phyloP scores from a whole-genome alignment of 2,797 vertebrate genomes.

The Cossypha caffra region DNA sequence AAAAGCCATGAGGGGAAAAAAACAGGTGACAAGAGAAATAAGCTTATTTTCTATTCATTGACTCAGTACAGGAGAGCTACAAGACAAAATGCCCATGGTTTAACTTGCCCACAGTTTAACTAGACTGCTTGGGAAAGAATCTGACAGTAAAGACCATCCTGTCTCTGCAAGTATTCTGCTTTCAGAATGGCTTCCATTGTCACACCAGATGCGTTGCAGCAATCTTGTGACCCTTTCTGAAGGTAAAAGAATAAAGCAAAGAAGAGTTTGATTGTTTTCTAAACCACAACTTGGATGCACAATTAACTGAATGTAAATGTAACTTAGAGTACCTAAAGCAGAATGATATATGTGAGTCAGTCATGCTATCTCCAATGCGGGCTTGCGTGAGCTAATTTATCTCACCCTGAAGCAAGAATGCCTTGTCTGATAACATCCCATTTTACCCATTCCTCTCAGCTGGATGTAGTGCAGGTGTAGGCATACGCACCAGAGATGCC shows the following conservation, averaged over 20 bases:
- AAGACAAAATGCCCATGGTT: neutral
- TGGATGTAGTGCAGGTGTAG: neutral
- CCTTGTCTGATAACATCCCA: neutral
- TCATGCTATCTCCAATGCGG: neutral
- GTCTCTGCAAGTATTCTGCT: neutral
- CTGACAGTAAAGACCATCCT: rapidly evolving
- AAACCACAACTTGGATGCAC: neutral
- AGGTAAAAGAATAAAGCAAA: neutral
- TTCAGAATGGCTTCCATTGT: neutral
- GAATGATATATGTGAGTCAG: neutral
- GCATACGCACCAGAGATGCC: neutral
- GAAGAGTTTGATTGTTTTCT: neutral
- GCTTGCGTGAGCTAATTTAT: neutral
- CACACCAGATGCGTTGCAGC: neutral
- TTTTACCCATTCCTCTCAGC: neutral
- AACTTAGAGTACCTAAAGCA: neutral
- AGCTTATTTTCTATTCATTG: neutral
- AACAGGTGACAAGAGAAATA: neutral
- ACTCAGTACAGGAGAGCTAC: neutral
- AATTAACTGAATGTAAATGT: neutral
- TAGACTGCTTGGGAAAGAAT: neutral
- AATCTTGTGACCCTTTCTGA: neutral
- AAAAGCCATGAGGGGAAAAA: rapidly evolving
- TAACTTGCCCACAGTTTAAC: neutral
- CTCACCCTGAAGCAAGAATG: neutral